A percentile compares a stretch with the other conserved stretches of the same genome.
Conservation (phyloP, 2,888 invertebrate species). For the Gibbula magus region DNA sequence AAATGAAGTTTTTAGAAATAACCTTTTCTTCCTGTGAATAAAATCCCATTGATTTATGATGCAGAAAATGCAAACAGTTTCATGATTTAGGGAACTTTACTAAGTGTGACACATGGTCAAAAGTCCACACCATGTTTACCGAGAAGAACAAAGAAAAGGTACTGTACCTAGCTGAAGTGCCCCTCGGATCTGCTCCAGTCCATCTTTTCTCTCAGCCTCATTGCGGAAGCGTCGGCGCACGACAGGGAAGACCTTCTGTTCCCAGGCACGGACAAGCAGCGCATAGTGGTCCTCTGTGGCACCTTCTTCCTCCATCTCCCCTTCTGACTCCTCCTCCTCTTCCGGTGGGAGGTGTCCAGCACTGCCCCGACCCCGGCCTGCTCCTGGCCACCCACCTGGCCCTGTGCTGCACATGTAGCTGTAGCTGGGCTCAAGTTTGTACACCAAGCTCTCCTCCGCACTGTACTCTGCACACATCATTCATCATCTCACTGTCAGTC, state of each 20-base stretch:
- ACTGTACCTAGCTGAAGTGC: slow-evolving; percentile 72
- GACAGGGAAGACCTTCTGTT: slow-evolving; percentile 74
- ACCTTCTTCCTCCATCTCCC: slow-evolving; percentile 70
- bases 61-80: too few relatives aligned
- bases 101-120: too few relatives aligned
- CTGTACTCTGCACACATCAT: slow-evolving; percentile 67
- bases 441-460: slow-evolving; percentile 63
- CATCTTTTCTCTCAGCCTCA: slow-evolving; percentile 75
- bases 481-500: background rate
- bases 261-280: slow-evolving; percentile 75
- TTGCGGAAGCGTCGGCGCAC: slow-evolving; percentile 74
- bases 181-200: slow-evolving; percentile 75
- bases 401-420: slow-evolving; percentile 69
- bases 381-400: slow-evolving; percentile 58
- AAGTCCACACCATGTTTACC: background rate
- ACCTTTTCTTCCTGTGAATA: too few relatives aligned
- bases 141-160: background rate
- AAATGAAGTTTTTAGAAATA: too few relatives aligned
- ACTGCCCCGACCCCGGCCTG: too few relatives aligned
- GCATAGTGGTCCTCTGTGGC: slow-evolving; percentile 72
- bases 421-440: slow-evolving; percentile 69
- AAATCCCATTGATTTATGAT: too few relatives aligned
- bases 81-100: too few relatives aligned
- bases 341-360: background rate
- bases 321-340: slow-evolving; percentile 69